Evolutionary conservation across 1,140 invertebrate genomes (phyloP).

Genomic region (Leucophenga varia): DNA sequence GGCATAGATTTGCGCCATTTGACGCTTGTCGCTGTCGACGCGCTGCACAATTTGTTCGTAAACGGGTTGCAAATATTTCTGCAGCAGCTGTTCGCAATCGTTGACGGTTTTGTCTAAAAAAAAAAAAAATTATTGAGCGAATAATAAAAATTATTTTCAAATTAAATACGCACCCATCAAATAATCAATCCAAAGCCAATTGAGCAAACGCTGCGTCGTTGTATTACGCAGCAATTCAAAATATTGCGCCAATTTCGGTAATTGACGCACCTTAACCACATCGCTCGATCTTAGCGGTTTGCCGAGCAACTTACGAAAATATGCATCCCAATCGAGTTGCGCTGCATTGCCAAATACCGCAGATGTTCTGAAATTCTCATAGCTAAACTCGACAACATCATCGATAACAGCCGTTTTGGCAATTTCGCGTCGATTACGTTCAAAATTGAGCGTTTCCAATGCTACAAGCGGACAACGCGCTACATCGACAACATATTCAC

Average conservation of each 20-base stretch:
- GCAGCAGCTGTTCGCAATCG: conserved; percentile 36
- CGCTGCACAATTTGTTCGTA: conserved; percentile 40
- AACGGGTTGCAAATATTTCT: conserved; percentile 33
- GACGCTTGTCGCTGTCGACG: conserved; percentile 25
- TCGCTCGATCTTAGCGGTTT: conserved; percentile 34
- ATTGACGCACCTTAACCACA: conserved; percentile 31
- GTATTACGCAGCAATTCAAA: conserved; percentile 40
- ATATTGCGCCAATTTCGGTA: conserved; percentile 33
- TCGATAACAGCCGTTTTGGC: conserved; percentile 28
- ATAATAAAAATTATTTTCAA: not conserved
- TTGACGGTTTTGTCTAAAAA: not conserved
- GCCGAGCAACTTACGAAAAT: conserved; percentile 36
- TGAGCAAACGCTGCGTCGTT: conserved; percentile 36
- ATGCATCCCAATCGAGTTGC: conserved; percentile 39
- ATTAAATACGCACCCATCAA: conserved; percentile 38
- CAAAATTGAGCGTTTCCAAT: conserved; percentile 43
- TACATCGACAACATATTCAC: conserved; percentile 33
- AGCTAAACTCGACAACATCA: conserved; percentile 38
- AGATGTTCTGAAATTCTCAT: conserved; percentile 44
- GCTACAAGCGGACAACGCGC: conserved; percentile 38
- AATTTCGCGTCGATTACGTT: conserved; percentile 42
- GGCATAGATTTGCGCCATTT: conserved; percentile 38
- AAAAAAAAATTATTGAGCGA: not conserved
- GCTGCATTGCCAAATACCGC: conserved; percentile 29
- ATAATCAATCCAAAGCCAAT: conserved; percentile 51